phyloP scores from a whole-genome alignment of 1,140 invertebrate species.

The Hyles vespertilio region DNA sequence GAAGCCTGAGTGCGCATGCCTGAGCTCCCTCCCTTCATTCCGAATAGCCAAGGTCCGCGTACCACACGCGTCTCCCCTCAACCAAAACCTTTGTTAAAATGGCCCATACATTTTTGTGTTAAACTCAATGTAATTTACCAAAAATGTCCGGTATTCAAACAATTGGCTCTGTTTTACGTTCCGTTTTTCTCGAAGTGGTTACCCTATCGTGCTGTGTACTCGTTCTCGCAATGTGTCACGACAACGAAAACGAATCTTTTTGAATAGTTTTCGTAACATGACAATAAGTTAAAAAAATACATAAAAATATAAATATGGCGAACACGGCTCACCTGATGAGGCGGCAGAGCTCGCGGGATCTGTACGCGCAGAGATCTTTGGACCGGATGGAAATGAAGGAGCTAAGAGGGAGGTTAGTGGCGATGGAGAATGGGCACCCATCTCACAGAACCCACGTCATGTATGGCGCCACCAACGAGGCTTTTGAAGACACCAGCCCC shows the following conservation, averaged over 20 bases:
- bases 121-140: too few relatives aligned
- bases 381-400: conserved; percentile 92
- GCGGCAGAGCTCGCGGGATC: conserved; percentile 89
- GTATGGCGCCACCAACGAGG: conserved; percentile 91
- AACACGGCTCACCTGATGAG: conserved; percentile 92
- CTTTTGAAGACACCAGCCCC: conserved; percentile 89
- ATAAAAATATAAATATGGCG: conserved; percentile 78
- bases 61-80: too few relatives aligned
- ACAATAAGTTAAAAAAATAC: conserved; percentile 18
- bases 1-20: not conserved
- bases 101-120: too few relatives aligned
- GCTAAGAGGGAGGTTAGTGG: conserved; percentile 85
- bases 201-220: conserved; percentile 33
- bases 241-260: conserved; percentile 45
- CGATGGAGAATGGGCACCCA: conserved; percentile 81
- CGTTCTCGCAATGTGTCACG: conserved; percentile 52
- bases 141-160: too few relatives aligned
- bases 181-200: conserved; percentile 19
- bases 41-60: too few relatives aligned
- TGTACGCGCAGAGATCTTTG: conserved; percentile 87
- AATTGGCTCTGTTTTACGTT: not conserved
- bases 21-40: conserved; percentile 2
- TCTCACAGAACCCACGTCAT: conserved; percentile 75
- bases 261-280: conserved; percentile 29
- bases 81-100: too few relatives aligned